Evolutionary conservation across 1,140 invertebrate species (phyloP).

Genomic region (Heterodera carotae): DNA sequence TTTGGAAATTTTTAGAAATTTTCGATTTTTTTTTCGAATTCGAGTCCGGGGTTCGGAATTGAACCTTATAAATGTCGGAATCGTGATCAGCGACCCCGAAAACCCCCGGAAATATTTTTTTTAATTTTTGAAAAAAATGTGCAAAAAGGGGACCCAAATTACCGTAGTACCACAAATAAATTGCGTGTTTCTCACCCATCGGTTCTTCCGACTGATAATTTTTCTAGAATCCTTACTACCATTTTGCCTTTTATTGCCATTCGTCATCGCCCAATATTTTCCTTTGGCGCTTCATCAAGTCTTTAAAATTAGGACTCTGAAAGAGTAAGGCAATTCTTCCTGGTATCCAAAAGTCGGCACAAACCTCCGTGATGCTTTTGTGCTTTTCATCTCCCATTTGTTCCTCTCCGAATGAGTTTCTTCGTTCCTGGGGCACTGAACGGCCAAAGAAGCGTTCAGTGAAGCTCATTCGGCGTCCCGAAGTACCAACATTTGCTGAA

Average conservation of each 20-base stretch:
- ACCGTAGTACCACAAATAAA: too few relatives aligned
- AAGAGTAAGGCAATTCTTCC: not conserved
- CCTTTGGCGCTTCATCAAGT: constrained; percentile 28
- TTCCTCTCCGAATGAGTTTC: constrained; percentile 5
- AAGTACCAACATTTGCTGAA: not conserved
- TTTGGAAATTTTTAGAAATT: too few relatives aligned
- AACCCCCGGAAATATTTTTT: too few relatives aligned
- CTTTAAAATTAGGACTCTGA: constrained; percentile 12
- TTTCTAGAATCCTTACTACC: not conserved
- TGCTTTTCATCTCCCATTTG: constrained; percentile 7
- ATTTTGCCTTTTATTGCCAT: constrained; percentile 21
- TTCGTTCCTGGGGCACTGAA: constrained; percentile 19
- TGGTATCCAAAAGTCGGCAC: not conserved
- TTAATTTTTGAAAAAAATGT: too few relatives aligned
- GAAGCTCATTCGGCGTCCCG: constrained; percentile 15
- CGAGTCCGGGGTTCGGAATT: too few relatives aligned
- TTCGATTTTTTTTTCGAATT: too few relatives aligned
- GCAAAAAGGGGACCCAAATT: too few relatives aligned
- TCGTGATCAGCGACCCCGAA: too few relatives aligned
- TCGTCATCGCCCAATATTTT: constrained; percentile 30
- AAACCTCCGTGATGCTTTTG: constrained; percentile 9
- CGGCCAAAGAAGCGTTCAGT: constrained; percentile 29
- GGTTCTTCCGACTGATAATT: not conserved
- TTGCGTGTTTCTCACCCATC: not conserved
- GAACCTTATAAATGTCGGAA: too few relatives aligned